Evolutionary conservation across 1,140 invertebrate species (phyloP).

Genomic region (Latrodectus geometricus): DNA sequence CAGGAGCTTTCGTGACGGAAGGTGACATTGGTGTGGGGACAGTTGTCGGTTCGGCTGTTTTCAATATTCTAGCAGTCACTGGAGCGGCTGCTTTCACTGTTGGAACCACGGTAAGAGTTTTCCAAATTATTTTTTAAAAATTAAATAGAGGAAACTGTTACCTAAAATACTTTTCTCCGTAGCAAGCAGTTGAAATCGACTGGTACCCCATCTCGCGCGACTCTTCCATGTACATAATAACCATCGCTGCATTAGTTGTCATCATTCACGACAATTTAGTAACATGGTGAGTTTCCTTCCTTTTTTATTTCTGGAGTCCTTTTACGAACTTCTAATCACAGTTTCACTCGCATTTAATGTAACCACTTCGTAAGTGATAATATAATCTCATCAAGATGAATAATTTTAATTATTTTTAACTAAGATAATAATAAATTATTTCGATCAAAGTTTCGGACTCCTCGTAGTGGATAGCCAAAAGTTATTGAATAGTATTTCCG

Average conservation of each 20-base stretch:
- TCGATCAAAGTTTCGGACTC: too few species aligned
- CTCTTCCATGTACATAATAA: constrained; percentile 87
- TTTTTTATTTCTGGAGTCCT: too few species aligned
- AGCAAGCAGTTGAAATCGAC: constrained; percentile 87
- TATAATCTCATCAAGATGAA: too few species aligned
- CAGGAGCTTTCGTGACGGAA: constrained; percentile 79
- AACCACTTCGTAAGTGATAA: too few species aligned
- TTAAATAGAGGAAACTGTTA: neutral
- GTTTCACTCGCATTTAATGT: too few species aligned
- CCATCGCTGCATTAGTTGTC: constrained; percentile 87
- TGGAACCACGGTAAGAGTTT: constrained; percentile 74
- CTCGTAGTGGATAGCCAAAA: too few species aligned
- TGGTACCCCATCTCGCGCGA: constrained; percentile 94
- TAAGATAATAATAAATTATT: too few species aligned
- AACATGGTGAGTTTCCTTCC: constrained; percentile 75
- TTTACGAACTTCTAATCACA: too few species aligned
- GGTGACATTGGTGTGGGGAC: constrained; percentile 82
- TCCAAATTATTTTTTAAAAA: neutral
- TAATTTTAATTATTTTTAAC: too few species aligned
- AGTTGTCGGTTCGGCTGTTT: constrained; percentile 88
- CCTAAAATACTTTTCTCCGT: constrained; percentile 45
- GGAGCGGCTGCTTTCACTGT: constrained; percentile 83
- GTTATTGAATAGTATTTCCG: too few species aligned
- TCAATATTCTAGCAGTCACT: constrained; percentile 88
- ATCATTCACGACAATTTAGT: constrained; percentile 89